Conservation (phyloP, 2,797 vertebrate species). For the Darevskia mixta region DNA sequence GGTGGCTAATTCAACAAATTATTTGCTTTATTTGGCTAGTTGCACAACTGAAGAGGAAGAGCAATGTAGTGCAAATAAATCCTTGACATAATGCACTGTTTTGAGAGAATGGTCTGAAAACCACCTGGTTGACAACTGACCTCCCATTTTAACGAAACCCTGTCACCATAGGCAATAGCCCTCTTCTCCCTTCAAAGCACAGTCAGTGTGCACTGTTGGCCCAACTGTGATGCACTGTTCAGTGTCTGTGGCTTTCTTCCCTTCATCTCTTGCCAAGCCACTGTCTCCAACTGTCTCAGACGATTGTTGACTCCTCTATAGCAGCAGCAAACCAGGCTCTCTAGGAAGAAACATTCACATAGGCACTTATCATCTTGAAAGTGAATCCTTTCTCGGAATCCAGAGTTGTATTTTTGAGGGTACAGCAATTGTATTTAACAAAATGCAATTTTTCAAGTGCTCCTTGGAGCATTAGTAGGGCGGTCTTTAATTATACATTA, state of each 20-base stretch:
- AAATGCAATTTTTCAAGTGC: background rate
- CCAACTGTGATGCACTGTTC: conserved; percentile 28
- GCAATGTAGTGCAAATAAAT: accelerated
- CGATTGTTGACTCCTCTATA: conserved; percentile 76
- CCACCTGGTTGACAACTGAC: background rate
- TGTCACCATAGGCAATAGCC: conserved; percentile 8
- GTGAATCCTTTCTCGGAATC: background rate
- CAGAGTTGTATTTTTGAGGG: background rate
- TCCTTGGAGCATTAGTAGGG: background rate
- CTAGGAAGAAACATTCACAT: conserved; percentile 29
- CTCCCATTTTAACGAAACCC: background rate
- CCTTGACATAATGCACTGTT: background rate
- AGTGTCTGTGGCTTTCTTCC: conserved; percentile 49
- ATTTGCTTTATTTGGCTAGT: background rate
- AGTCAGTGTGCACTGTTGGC: conserved; percentile 45
- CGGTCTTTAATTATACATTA: background rate
- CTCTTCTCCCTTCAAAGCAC: background rate
- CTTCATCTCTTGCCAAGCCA: conserved; percentile 83
- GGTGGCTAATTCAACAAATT: background rate
- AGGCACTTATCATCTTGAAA: conserved; percentile 29
- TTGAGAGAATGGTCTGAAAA: background rate
- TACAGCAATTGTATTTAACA: background rate
- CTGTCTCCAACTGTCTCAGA: conserved; percentile 86
- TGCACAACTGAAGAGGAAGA: background rate
- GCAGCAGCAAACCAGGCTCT: conserved; percentile 48